A percentile compares a stretch with the other conserved stretches of the same genome.
Evolutionary conservation across 1,140 invertebrate species (phyloP).

Genomic region (Drosophila arizonae): DNA sequence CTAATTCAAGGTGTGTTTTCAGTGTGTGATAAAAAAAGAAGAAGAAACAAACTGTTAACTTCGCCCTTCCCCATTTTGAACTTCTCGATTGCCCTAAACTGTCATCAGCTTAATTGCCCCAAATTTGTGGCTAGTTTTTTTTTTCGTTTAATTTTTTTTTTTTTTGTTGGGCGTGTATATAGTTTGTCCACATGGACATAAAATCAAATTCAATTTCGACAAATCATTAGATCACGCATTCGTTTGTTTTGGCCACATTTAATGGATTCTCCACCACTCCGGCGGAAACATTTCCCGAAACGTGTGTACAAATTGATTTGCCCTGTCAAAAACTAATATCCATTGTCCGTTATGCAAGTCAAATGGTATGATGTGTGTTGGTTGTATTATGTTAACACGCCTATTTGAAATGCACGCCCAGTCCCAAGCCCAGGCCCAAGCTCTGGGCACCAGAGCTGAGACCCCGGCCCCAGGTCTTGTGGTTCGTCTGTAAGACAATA

Average conservation of each 20-base stretch:
- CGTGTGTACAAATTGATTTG: constrained; percentile 42
- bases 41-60: not conserved
- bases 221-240: constrained; percentile 48
- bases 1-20: constrained; percentile 37
- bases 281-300: constrained; percentile 22
- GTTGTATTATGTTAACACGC: constrained; percentile 41
- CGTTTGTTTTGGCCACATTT: constrained; percentile 8
- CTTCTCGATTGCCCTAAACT: constrained; percentile 38
- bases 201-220: constrained; percentile 50
- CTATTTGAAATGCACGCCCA: constrained; percentile 41
- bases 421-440: not conserved
- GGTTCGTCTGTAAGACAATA: constrained; percentile 47
- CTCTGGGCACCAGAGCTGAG: no score
- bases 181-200: constrained; percentile 8
- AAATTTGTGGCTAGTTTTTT: constrained; percentile 20
- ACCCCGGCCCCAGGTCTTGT: not conserved
- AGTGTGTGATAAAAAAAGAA: not conserved
- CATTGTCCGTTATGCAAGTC: constrained; percentile 32
- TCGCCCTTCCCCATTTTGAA: not conserved
- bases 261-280: constrained; percentile 26
- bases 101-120: constrained; percentile 53
- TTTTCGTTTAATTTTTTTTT: constrained; percentile 1
- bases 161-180: constrained; percentile 23
- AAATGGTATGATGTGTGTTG: constrained; percentile 24
- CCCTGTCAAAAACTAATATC: constrained; percentile 47